Evolutionary conservation across 2,888 invertebrate species (phyloP).

Genomic region (Pandemis corylana): DNA sequence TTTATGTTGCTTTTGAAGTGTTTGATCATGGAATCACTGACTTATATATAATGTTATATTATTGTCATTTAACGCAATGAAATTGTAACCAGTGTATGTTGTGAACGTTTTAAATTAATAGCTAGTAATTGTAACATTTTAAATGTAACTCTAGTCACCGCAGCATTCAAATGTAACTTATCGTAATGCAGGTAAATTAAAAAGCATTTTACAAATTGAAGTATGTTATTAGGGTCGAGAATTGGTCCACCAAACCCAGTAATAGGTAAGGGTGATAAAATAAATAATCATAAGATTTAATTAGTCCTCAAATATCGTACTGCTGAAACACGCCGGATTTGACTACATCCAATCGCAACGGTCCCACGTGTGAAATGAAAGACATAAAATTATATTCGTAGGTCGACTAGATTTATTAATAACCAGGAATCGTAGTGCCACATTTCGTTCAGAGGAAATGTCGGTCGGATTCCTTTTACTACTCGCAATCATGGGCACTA

Average conservation of each 20-base stretch:
- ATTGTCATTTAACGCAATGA: slow-evolving; percentile 52
- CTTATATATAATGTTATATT: slow-evolving; percentile 53
- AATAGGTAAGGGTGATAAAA: neutral
- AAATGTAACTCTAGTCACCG: slow-evolving; percentile 74
- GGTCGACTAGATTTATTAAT: slow-evolving; percentile 20
- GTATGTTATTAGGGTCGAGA: slow-evolving; percentile 1
- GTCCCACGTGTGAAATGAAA: slow-evolving; percentile 12
- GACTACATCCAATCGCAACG: neutral
- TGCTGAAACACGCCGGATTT: neutral
- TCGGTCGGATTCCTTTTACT: neutral
- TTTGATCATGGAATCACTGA: slow-evolving; percentile 43
- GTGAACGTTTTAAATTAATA: slow-evolving; percentile 48
- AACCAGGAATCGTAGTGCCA: slow-evolving; percentile 5
- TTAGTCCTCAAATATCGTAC: neutral
- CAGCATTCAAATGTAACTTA: slow-evolving; percentile 61
- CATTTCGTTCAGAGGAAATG: neutral
- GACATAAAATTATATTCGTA: slow-evolving; percentile 14
- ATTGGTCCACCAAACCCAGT: neutral
- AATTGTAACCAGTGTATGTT: slow-evolving; percentile 53
- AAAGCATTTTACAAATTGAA: slow-evolving; percentile 49
- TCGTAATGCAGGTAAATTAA: slow-evolving; percentile 54
- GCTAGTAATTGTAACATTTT: slow-evolving; percentile 42
- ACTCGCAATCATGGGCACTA: neutral
- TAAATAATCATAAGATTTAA: slow-evolving; percentile 6
- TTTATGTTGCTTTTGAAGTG: slow-evolving; percentile 17